Percentiles rank a stretch among this genome's conserved stretches.
These are phyloP conservation scores for Euura saliciscinereae DNA, from an alignment of 1,140 invertebrate genomes.

Conservation along the genomic window DNA sequence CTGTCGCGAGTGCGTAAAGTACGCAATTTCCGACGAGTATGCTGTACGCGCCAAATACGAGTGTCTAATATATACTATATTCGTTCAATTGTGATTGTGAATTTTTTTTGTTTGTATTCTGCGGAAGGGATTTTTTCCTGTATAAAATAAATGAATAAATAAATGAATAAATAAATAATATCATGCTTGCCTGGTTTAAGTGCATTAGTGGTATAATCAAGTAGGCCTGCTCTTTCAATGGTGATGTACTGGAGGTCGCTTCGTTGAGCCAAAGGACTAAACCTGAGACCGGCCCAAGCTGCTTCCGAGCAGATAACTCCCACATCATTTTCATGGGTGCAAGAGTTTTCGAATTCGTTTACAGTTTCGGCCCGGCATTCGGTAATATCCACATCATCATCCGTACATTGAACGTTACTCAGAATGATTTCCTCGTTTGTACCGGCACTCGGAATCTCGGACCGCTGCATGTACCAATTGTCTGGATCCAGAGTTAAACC, in stretches of 20 bases:
- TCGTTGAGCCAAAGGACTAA: conserved; percentile 86
- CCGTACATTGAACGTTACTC: conserved; percentile 89
- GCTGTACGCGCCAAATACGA: too few relatives aligned
- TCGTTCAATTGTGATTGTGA: too few relatives aligned
- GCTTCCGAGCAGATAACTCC: conserved; percentile 87
- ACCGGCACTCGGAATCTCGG: conserved; percentile 79
- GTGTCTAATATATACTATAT: too few relatives aligned
- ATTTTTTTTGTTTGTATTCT: too few relatives aligned
- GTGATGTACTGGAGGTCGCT: conserved; percentile 87
- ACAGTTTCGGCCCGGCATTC: conserved; percentile 81
- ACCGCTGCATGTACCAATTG: conserved; percentile 86
- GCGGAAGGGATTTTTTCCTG: too few relatives aligned
- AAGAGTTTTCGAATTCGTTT: conserved; percentile 87
- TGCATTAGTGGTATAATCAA: conserved; percentile 89
- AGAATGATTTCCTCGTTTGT: conserved; percentile 78
- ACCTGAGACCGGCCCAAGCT: conserved; percentile 90
- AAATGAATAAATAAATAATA: too few relatives aligned
- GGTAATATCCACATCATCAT: conserved; percentile 91
- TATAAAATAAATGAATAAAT: too few relatives aligned
- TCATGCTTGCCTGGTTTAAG: conserved; percentile 76
- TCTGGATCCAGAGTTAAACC: conserved; percentile 91
- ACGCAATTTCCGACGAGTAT: too few relatives aligned
- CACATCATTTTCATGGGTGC: conserved; percentile 85
- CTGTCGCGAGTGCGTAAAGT: too few relatives aligned
- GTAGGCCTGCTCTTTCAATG: conserved; percentile 89